Evolutionary conservation across 2,888 invertebrate species (phyloP), one percentile per base, ranked within the genome.

Genomic region (Nomada ferruginata): DNA sequence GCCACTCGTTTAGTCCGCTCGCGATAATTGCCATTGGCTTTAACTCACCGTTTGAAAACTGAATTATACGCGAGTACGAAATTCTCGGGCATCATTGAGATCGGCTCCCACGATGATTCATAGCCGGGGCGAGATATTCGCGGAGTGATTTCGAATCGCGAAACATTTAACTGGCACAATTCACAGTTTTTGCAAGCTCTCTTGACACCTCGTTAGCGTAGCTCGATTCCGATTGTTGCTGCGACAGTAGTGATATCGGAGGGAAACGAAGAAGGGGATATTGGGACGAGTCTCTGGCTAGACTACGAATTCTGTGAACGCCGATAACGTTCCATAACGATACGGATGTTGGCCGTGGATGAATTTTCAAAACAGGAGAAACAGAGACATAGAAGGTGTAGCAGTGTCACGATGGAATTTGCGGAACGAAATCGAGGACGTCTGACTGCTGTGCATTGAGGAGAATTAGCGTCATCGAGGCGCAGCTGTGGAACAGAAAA

Each of bases 11-110:
- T 77, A 77, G 65, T 50, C 63, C 55, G 65, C 20, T 57, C 64
- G 70, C 78, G 78, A 69, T 83, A 82, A 82, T 82, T 78, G 68
- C 73, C 68, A 42, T 57, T 63, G 77, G 76, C 72, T 76, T 65
- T 65, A 80, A 64, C 75, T 68, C 47, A 18, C 70, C 65, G 23
- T 63, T 80, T 53, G 63, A 69, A 80, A 82, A 76, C 80, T 76
- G 71, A 82, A 64, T 82, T 57, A 82, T 68, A 66, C 82, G 60
- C 81, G 68, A 50, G 76, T 61, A 69, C 66, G 36, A 60, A 59
- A 73, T 81, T 76, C 66, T 65, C 42, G 63, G 20, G 13, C 50
- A 47, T 68, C 79, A 57, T 75, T 59, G 57, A 26, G 53, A 69
- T 68, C 36, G 36, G 47, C 44, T 29, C 10, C 3, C 73, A 2